Conservation (phyloP, 2,888 invertebrate species). For the Caenorhabditis virilis region DNA sequence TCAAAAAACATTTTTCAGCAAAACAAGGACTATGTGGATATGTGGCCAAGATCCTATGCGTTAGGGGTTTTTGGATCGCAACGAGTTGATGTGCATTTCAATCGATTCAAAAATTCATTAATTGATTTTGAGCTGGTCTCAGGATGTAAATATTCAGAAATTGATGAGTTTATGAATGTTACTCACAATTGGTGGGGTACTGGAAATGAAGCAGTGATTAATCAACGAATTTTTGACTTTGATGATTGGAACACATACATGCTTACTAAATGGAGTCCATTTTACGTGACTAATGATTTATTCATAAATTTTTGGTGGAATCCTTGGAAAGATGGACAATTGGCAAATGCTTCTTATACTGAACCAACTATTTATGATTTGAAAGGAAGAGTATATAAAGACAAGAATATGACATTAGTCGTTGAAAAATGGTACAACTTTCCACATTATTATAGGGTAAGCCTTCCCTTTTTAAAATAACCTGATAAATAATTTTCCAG, state of each 20-base stretch:
- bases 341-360: conserved; percentile 42
- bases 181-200: conserved; percentile 97
- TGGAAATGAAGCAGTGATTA: conserved; percentile 76
- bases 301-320: conserved; percentile 67
- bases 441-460: conserved; percentile 51
- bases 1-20: no score
- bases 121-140: conserved; percentile 87
- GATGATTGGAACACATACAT: conserved; percentile 99
- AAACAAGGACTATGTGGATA: conserved; percentile 63
- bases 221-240: conserved; percentile 72
- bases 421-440: conserved; percentile 59
- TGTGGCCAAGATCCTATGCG: conserved; percentile 79
- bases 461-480: neutral
- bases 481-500: conserved; percentile 6
- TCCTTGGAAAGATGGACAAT: conserved; percentile 57
- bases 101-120: conserved; percentile 81
- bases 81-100: conserved; percentile 81
- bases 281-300: conserved; percentile 77
- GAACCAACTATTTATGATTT: conserved; percentile 63
- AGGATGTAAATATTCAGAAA: conserved; percentile 69
- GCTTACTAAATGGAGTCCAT: conserved; percentile 87
- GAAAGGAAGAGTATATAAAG: conserved; percentile 63
- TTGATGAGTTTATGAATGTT: conserved; percentile 79
- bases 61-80: conserved; percentile 92
- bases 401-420: conserved; percentile 56